Conservation (phyloP, 2,888 invertebrate species). For the Amiota minor region DNA sequence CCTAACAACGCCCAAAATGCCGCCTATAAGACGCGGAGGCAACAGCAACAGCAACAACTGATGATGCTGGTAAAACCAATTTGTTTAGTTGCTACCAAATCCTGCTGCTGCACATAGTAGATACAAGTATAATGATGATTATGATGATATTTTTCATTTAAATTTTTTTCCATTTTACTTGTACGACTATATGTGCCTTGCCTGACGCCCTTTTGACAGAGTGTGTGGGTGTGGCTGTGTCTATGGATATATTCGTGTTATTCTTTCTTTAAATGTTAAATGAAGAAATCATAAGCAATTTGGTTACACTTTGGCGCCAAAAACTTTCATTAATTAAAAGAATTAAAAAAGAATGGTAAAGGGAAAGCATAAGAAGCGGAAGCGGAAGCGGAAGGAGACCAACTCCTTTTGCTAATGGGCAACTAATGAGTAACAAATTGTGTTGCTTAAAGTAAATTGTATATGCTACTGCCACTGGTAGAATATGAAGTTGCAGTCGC, state of each 20-base stretch:
- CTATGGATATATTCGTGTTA: too few species aligned
- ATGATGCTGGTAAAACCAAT: conserved; percentile 2
- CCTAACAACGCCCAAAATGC: conserved; percentile 12
- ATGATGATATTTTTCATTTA: too few species aligned
- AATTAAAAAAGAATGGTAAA: too few species aligned
- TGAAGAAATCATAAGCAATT: too few species aligned
- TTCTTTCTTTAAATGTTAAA: neutral
- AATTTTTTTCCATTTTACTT: neutral
- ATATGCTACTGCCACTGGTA: neutral
- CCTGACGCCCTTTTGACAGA: neutral
- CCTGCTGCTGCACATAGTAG: too few species aligned
- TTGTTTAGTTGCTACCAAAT: neutral
- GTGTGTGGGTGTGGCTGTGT: neutral
- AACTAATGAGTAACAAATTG: too few species aligned
- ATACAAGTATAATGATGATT: too few species aligned
- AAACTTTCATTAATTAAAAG: conserved; percentile 18
- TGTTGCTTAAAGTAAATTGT: too few species aligned
- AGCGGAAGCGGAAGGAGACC: too few species aligned
- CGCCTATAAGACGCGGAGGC: neutral
- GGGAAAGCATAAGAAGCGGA: too few species aligned
- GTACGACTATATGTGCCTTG: neutral
- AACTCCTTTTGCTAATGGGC: too few species aligned
- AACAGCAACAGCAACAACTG: neutral
- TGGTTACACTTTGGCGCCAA: conserved; percentile 3
- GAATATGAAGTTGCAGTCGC: too few species aligned